Evolutionary conservation across 2,888 invertebrate species (phyloP).

Genomic region (Cacoxenus indagator): DNA sequence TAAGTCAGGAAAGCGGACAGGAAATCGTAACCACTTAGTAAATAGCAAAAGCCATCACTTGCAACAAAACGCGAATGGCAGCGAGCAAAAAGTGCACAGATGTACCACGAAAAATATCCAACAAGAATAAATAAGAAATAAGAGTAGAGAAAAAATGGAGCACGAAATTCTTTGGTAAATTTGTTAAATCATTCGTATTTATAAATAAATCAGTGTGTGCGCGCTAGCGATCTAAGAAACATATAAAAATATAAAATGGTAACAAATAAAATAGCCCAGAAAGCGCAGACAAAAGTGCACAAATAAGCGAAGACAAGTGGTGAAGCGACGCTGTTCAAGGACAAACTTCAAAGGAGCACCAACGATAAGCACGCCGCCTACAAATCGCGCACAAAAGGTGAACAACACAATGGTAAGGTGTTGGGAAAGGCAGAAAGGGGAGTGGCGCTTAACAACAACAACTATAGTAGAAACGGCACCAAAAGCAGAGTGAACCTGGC

Average conservation of each 20-base stretch:
- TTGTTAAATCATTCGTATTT: slow-evolving; percentile 55
- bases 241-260: background rate
- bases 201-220: slow-evolving; percentile 65
- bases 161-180: slow-evolving; percentile 38
- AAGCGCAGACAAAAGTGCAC: background rate
- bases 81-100: background rate
- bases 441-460: slow-evolving; percentile 13
- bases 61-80: background rate
- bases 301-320: slow-evolving; percentile 7
- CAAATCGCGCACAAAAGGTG: background rate
- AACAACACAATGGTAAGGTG: background rate
- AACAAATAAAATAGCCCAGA: background rate
- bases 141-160: background rate
- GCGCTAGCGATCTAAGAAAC: slow-evolving; percentile 42
- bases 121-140: too few species aligned
- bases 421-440: too few species aligned
- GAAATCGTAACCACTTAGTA: background rate
- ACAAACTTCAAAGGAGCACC: slow-evolving; percentile 1
- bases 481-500: background rate
- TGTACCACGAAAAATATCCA: too few species aligned
- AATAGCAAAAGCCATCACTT: background rate
- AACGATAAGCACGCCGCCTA: background rate
- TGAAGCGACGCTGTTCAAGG: background rate
- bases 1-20: background rate
- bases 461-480: background rate